Evolutionary conservation across 2,888 invertebrate genomes (phyloP), one percentile per base, ranked within the genome.

Genomic region (Drosophila barbarae): DNA sequence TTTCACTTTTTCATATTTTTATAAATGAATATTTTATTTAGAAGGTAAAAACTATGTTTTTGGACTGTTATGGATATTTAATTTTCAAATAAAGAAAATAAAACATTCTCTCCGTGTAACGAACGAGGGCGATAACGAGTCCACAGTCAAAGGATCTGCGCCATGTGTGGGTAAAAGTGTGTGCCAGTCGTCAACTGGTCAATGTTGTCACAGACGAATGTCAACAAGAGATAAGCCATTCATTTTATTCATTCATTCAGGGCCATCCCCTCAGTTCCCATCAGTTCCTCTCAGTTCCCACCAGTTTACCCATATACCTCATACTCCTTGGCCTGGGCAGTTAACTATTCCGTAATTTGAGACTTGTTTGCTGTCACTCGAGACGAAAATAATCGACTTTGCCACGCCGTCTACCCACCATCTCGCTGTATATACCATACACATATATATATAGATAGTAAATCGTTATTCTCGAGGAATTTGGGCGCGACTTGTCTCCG

Each of bases 201-300:
- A 85, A 85, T 84, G 85, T 85, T 81, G 84, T 84, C 75, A 69
- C 81, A 85, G 84, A 85, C 81, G 85, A 80, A 81, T 81, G 85
- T 85, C 85, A 81, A 81, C 85, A 85, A 75, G 84, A 83, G 81
- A 81, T 85, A 81, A 85, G 81, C 85, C 81, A 81, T 85, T 85
- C 85, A 83, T 80, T 80, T 80, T 77, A 84, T 81, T 83, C 85
- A 84, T 85, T 80, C 81, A 71, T 80, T 83, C 59, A 46, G 47
- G 60, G 41, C n/a, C 46, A 13, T 12, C n/a, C 34, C 34, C 68
- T 15, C 6, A 5, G 26, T 15, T 44, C 26, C 23, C 13, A 21
- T 39, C 21, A 39, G 39, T 12, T 39, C 39, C 39, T 7, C 21
- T 2, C 23, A 2, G 41, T 13, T 41, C 41, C 41, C 23, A 13